Evolutionary conservation across 2,797 vertebrate species (phyloP).

Genomic region (Mico argentatus): DNA sequence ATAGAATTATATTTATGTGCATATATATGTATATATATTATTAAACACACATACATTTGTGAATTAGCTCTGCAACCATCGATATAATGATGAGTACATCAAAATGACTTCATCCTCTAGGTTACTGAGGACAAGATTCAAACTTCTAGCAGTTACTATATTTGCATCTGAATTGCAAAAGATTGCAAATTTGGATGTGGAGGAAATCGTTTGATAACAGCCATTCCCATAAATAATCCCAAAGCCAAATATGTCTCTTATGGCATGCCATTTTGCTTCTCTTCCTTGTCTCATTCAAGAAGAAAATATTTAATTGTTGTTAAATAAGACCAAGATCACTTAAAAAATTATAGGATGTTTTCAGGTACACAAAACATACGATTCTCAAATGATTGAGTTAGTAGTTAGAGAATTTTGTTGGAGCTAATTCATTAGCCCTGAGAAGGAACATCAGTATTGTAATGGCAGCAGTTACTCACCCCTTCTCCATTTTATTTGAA

Average conservation of each 20-base stretch:
- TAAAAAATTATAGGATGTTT: not conserved
- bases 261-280: not conserved
- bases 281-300: not conserved
- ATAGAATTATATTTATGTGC: not conserved
- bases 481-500: not conserved
- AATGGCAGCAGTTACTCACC: not conserved
- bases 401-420: not conserved
- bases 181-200: not conserved
- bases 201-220: not conserved
- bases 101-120: not conserved
- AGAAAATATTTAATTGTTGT: not conserved
- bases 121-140: not conserved
- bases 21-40: not conserved
- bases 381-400: not conserved
- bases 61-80: not conserved
- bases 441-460: not conserved
- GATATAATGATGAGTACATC: not conserved
- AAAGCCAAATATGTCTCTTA: not conserved
- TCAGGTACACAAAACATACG: not conserved
- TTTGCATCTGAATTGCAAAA: not conserved
- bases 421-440: not conserved
- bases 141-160: not conserved
- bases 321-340: not conserved
- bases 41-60: not conserved
- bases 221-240: not conserved